Conservation (phyloP, 1,140 invertebrate species). For the Globodera rostochiensis region DNA sequence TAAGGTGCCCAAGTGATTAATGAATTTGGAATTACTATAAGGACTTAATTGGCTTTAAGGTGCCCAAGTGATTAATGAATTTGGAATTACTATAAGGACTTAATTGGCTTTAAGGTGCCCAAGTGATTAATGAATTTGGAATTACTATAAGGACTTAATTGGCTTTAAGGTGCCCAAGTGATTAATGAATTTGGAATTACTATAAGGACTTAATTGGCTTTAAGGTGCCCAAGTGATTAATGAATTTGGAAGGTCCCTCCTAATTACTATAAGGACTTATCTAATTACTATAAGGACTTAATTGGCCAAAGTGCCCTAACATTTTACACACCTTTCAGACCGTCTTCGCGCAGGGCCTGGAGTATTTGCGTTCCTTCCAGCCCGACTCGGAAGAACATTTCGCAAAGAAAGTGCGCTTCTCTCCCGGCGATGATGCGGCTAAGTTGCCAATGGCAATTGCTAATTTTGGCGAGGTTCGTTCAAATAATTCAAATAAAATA, state of each 20-base stretch:
- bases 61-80: not conserved
- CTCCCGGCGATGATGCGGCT: conserved; percentile 62
- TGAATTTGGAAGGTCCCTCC: not conserved
- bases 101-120: conserved; percentile 38
- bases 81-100: not conserved
- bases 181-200: not conserved
- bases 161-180: conserved; percentile 37
- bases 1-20: too few relatives aligned
- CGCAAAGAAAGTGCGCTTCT: conserved; percentile 61
- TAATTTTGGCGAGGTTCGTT: conserved; percentile 61
- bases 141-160: not conserved
- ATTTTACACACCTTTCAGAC: conserved; percentile 4
- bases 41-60: too few relatives aligned
- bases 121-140: not conserved
- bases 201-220: not conserved
- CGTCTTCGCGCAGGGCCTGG: conserved; percentile 60
- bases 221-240: conserved; percentile 32
- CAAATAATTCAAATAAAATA: conserved; percentile 6
- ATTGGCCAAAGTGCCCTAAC: too few relatives aligned
- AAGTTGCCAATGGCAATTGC: conserved; percentile 61
- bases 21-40: too few relatives aligned
- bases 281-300: not conserved
- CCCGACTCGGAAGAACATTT: conserved; percentile 63
- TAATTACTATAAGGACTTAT: not conserved
- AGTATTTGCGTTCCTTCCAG: conserved; percentile 60